Evolutionary conservation across 2,113 vertebrate genomes (phyloP).

Genomic region (Bos javanicus): DNA sequence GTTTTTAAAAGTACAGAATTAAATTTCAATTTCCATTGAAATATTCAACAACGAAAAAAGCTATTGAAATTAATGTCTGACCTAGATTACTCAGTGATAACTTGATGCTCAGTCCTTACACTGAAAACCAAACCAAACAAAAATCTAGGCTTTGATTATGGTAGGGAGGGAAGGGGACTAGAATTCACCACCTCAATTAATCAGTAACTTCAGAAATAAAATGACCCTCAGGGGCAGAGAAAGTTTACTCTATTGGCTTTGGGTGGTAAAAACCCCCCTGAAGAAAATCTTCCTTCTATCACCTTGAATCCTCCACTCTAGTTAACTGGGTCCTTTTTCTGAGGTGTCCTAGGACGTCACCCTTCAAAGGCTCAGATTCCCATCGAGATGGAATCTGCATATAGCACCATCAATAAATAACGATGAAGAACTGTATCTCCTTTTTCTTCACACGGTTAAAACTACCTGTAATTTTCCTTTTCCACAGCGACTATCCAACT

Average conservation of each 20-base stretch:
- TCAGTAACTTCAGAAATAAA: background rate
- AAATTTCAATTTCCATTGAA: slow-evolving; percentile 14
- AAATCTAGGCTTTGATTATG: background rate
- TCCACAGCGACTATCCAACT: background rate
- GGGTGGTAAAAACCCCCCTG: background rate
- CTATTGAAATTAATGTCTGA: background rate
- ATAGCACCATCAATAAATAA: background rate
- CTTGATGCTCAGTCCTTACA: background rate
- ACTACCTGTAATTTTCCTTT: background rate
- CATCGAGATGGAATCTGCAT: background rate
- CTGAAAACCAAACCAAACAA: background rate
- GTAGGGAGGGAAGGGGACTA: background rate
- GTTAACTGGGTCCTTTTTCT: background rate
- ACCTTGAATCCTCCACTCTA: background rate
- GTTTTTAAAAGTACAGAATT: background rate
- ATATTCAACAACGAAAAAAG: background rate
- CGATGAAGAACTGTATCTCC: background rate
- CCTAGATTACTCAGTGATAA: background rate
- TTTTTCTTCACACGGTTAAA: background rate
- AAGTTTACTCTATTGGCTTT: background rate
- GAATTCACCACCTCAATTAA: background rate
- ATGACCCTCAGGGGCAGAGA: background rate
- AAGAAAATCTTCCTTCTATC: background rate
- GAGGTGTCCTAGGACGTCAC: background rate
- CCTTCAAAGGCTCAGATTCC: background rate